Percentiles rank a stretch among this genome's conserved stretches.
Evolutionary conservation across 2,797 vertebrate species (phyloP).

Genomic region (Urophycis tenuis): DNA sequence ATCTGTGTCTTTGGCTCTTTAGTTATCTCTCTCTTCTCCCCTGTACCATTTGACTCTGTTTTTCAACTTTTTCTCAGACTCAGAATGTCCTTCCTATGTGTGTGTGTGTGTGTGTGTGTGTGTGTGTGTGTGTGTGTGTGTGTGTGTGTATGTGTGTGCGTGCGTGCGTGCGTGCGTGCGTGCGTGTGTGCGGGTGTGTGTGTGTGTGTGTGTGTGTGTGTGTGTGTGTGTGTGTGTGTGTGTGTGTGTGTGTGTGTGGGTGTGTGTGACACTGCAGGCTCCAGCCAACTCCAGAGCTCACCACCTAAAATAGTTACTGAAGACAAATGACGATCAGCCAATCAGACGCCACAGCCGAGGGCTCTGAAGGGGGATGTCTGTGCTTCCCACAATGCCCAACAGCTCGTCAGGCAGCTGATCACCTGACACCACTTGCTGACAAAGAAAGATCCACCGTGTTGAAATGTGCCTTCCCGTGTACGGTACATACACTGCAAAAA

Average conservation of each 20-base stretch:
- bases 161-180: neutral
- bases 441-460: neutral
- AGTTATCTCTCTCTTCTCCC: neutral
- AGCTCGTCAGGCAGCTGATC: neutral
- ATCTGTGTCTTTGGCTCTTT: conserved; percentile 6
- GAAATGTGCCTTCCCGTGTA: neutral
- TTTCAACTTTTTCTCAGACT: neutral
- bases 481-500: neutral
- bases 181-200: too few relatives aligned
- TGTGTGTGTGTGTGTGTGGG: neutral
- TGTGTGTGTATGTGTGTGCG: neutral
- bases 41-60: neutral
- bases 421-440: neutral
- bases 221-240: neutral
- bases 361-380: neutral
- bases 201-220: neutral
- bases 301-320: conserved; percentile 4
- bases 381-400: neutral
- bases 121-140: neutral
- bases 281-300: neutral
- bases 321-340: neutral
- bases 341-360: neutral
- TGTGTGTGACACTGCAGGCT: neutral
- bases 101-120: neutral
- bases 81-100: neutral